Evolutionary conservation across 2,113 vertebrate species (phyloP), one percentile per base, ranked within the genome.

Genomic region (Colinus virginianus): DNA sequence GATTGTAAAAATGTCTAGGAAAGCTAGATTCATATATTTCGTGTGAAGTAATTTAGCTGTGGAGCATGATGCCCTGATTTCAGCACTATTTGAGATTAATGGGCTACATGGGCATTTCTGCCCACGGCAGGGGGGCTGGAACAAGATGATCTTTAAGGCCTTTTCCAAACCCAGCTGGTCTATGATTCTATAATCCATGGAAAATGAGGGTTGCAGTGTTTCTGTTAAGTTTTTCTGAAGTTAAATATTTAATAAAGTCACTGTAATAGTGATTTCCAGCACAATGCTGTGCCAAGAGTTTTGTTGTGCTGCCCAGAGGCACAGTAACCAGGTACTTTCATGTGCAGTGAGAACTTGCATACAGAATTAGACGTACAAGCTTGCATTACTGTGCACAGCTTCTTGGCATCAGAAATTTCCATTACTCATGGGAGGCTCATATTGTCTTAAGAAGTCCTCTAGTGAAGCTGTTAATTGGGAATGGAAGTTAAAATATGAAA

Each of bases 221-320:
- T 64, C 58, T 56, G n/a, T 18, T 68, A 76, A 68, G 28, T 48
- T 81, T 81, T 78, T 28, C 76, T 69, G 23, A 68, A 75, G 48
- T 36, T 59, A 78, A 88, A 81, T 56, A 90, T 72, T 90, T 87
- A 68, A 90, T 58, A 25, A n/a, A 82, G 53, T 53, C 48, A 72
- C 55, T 32, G 58, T 30, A 69, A 61, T 72, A 94, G 42, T 62
- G 0, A 28, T 69, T 91, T 91, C n/a, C 63, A 90, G 84, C 18
- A 20, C 30, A 45, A 32, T 18, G 53, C 77, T 68, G 56, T 4
- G 11, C 88, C 71, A 72, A 48, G 81, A 56, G 66, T 43, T 78
- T 75, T 64, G 58, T 48, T 83, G 58, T 81, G 77, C 88, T 96
- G 86, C 88, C 77, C 83, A 95, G 86, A 76, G 94, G 83, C 66